Evolutionary conservation across 2,888 invertebrate genomes (phyloP), one percentile per base, ranked within the genome.

Genomic region (Itoplectis maculator): DNA sequence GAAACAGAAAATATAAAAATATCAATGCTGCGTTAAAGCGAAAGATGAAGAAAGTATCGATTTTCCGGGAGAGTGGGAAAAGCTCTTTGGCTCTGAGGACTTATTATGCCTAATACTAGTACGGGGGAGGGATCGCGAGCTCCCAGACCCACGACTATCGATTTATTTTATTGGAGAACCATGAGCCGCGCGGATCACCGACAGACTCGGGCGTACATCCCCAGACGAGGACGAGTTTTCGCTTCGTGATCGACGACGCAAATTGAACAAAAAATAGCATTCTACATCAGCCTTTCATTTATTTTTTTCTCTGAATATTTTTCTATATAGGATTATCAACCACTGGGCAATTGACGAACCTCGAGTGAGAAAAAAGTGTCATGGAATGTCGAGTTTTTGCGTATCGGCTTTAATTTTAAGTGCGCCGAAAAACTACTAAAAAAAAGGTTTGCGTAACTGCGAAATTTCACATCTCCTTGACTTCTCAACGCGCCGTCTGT

Each of bases 101-200:
- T 61, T 61, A 40, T 61, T 61, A 61, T 40, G n/a, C 61, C 18
- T 65, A 54, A 42, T 45, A 56, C 15, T 45, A 42, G 15, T 45
- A 29, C 40, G 42, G 65, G 42, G 40, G 56, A 59, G 45, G n/a
- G 74, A 75, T 66, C 75, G 51, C 4, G 8, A 4, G 11, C 23
- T 42, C 40, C 54, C 49, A 23, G 54, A 51, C 37, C 47, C 69
- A 20, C 65, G 49, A 49, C 54, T 82, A 79, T 82, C 82, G 84
- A 84, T 84, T 77, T 69, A 77, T 73, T 84, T 84, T 84, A 82
- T 82, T 82, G 82, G 51, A 40, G 75, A 76, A 74, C 69, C 70
- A 54, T 42, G 77, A 70, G 65, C 65, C 2, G 13, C 35, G 42
- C 20, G 65, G 42, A 65, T 65, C 65, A 13, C n/a, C 45, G n/a